A percentile compares a stretch with the other conserved stretches of the same genome.
These are phyloP conservation scores for Rhopalosiphum maidis DNA, from an alignment of 1,140 invertebrate genomes.

Conservation along the genomic window DNA sequence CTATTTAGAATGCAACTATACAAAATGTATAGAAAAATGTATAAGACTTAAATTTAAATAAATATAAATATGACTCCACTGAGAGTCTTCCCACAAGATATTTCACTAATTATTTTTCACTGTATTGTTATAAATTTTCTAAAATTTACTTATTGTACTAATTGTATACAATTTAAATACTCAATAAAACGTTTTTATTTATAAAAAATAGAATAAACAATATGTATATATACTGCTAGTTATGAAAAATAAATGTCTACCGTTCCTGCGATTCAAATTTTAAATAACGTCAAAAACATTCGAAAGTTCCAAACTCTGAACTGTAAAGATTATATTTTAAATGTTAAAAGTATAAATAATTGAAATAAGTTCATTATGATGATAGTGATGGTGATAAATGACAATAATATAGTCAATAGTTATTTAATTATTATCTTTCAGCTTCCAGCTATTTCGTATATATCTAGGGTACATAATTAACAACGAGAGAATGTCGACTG, in stretches of 20 bases:
- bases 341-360: not conserved
- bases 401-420: not conserved
- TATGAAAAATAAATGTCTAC: not conserved
- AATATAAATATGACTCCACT: too few species aligned
- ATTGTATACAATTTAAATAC: too few species aligned
- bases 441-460: not conserved
- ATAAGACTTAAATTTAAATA: too few species aligned
- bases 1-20: too few species aligned
- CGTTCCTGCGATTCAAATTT: not conserved
- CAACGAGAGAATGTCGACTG: not conserved
- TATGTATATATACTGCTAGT: not conserved
- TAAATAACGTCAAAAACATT: not conserved
- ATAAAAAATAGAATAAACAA: not conserved
- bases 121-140: too few species aligned
- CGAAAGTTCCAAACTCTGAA: not conserved
- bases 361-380: not conserved
- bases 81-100: too few species aligned
- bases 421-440: not conserved
- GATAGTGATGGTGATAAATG: too few species aligned
- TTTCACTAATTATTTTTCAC: too few species aligned
- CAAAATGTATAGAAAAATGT: too few species aligned
- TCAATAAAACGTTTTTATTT: too few species aligned
- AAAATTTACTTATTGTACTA: not conserved
- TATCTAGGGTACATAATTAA: not conserved
- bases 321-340: not conserved